A percentile compares a stretch with the other conserved stretches of the same genome.
These are phyloP conservation scores for Drosophila ustulata DNA, from an alignment of 2,888 invertebrate species.

Conservation along the genomic window DNA sequence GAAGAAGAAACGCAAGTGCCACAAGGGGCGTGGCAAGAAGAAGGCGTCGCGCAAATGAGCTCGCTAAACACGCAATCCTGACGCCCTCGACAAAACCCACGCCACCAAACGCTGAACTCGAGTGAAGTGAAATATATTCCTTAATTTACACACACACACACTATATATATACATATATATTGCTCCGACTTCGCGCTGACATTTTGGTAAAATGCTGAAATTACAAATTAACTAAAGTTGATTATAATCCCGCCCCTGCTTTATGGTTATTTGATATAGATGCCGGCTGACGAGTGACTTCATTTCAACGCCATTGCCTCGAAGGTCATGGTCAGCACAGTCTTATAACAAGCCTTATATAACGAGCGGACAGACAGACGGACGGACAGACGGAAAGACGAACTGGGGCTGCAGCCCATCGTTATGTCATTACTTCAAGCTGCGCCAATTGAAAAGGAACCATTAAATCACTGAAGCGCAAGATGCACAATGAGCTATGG, in stretches of 20 bases:
- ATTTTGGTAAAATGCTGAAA: slow-evolving; percentile 9
- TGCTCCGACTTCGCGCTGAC: too few species aligned
- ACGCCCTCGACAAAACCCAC: background rate
- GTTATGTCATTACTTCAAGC: slow-evolving; percentile 24
- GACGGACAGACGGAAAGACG: too few species aligned
- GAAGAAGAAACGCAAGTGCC: background rate
- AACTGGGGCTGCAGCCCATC: background rate
- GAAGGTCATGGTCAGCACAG: slow-evolving; percentile 43
- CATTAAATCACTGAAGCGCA: slow-evolving; percentile 6
- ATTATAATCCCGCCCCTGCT: slow-evolving; percentile 14
- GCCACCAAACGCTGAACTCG: too few species aligned
- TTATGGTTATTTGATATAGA: slow-evolving; percentile 28
- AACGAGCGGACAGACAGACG: background rate
- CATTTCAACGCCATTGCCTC: slow-evolving; percentile 28
- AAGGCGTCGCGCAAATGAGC: slow-evolving; percentile 28
- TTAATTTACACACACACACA: slow-evolving; percentile 3
- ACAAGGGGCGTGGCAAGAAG: slow-evolving; percentile 29
- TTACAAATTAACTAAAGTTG: slow-evolving; percentile 28
- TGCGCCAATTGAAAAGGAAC: slow-evolving; percentile 20
- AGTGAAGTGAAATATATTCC: background rate
- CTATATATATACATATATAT: too few species aligned
- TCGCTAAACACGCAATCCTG: too few species aligned
- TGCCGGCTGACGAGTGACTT: slow-evolving; percentile 35
- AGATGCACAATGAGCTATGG: slow-evolving; percentile 10
- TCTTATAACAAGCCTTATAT: background rate